These are phyloP conservation scores for Leptopilina boulardi DNA, from an alignment of 1,140 invertebrate species.

Conservation along the genomic window DNA sequence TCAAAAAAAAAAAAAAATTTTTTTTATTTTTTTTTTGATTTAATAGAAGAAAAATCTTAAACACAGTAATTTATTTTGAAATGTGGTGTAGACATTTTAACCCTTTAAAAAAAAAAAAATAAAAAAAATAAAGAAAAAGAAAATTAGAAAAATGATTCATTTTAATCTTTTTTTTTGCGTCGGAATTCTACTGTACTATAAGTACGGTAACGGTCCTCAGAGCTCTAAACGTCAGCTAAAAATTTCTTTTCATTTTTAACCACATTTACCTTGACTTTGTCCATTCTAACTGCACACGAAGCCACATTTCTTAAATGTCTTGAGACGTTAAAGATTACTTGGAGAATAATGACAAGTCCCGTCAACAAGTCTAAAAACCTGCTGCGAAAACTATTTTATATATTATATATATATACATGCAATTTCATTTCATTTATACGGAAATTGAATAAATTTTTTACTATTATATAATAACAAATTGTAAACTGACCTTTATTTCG, in stretches of 20 bases:
- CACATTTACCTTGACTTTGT: slow-evolving; percentile 31
- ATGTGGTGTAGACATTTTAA: no score
- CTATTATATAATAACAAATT: no score
- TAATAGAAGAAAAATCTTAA: no score
- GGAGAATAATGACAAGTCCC: not conserved
- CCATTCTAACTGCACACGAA: slow-evolving; percentile 16
- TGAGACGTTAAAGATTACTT: not conserved
- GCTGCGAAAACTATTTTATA: not conserved
- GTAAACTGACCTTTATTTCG: no score
- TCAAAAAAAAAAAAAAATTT: no score
- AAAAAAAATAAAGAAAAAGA: not conserved
- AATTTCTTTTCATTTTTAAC: slow-evolving; percentile 14
- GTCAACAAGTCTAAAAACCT: not conserved
- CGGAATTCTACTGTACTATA: slow-evolving; percentile 42
- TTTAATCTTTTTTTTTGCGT: no score
- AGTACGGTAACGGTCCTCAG: slow-evolving; percentile 11
- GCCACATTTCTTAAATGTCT: slow-evolving; percentile 21
- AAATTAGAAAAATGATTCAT: no score
- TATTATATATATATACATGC: not conserved
- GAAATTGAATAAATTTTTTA: no score
- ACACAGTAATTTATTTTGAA: no score
- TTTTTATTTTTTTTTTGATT: no score
- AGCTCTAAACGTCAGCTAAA: slow-evolving; percentile 24
- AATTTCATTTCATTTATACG: no score
- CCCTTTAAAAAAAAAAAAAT: not conserved